Base-by-base conservation (phyloP, 2,888 invertebrate species). In the Matsumyia berberina region DNA sequence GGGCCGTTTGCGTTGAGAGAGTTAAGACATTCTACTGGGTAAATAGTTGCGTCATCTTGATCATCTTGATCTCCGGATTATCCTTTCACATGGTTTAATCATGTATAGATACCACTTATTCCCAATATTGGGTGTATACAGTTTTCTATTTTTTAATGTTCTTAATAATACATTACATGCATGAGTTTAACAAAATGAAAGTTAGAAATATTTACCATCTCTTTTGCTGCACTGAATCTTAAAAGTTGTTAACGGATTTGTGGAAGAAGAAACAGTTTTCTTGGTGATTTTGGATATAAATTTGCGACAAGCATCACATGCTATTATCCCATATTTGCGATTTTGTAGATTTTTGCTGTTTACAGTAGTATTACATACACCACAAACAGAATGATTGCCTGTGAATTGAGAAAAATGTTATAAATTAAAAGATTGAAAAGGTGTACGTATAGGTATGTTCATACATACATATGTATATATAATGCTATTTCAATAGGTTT, bases 301-400 rank as follows among this genome's bases (percentile, higher is more conserved):
- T 90, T 96, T 96, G 60, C 96, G 93, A 91, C 97, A 97, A 7
- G 96, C 95, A 90, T 96, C 96, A 91, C 97, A 97, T 87, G 96
- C 96, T 89, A 95, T 95, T 82, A 96, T 95, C 33, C 97, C 97
- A 90, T 96, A 96, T 90, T 96, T 97, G 80, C 96, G 93, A 24
- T 96, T 96, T 88, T 95, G 94, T 8, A 96, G 94, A 90, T 96
- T 95, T 89, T 95, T 94, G 91, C 95, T 95, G 90, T 95, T 95
- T 60, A 96, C 93, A 42, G 95, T 94, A 46, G 96, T 95, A 44
- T 95, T 95, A 90, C 96, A 96, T 37, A 96, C 96, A 69, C 95
- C 96, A 91, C 96, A 96, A 39, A 94, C 94, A 24, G 95, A 94
- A 70, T 94, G 94, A 66, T 94, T 94, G 73, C 57, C 88, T 89